These are phyloP conservation scores for Pollimyrus isidori DNA, from an alignment of 2,113 vertebrate genomes.

Conservation along the genomic window DNA sequence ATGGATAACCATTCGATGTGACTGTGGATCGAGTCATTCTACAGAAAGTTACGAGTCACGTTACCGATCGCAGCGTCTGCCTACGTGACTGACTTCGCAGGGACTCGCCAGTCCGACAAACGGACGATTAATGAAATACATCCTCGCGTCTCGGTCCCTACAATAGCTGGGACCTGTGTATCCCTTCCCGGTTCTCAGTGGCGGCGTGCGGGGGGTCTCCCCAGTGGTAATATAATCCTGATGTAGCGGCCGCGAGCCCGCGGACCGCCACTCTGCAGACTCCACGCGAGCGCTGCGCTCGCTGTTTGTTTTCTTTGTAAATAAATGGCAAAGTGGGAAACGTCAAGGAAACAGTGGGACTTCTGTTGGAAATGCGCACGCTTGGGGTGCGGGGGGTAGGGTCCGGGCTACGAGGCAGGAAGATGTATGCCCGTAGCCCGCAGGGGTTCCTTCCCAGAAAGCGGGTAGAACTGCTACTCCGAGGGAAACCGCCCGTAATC, in stretches of 20 bases:
- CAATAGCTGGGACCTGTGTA: neutral
- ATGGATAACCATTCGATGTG: neutral
- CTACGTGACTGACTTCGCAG: neutral
- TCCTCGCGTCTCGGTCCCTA: neutral
- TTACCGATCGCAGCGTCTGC: neutral
- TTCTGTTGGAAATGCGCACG: conserved; percentile 47
- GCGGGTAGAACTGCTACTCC: conserved; percentile 51
- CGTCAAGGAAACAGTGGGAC: conserved; percentile 39
- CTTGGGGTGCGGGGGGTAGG: conserved; percentile 23
- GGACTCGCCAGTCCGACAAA: neutral
- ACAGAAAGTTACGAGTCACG: neutral
- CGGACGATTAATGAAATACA: neutral
- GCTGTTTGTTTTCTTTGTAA: conserved; percentile 25
- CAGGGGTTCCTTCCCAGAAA: conserved; percentile 60
- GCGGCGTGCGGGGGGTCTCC: neutral
- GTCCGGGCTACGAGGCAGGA: conserved; percentile 48
- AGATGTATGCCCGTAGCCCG: conserved; percentile 61
- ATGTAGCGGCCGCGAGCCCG: neutral
- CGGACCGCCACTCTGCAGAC: neutral
- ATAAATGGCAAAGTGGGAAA: conserved; percentile 11
- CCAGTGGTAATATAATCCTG: neutral
- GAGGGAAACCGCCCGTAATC: conserved; percentile 61
- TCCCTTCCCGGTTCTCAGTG: neutral
- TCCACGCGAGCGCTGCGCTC: neutral
- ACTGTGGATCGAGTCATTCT: neutral